A percentile compares a stretch with the other conserved stretches of the same genome.
These are phyloP conservation scores for Manacus vitellinus DNA, from an alignment of 2,113 vertebrate genomes.

Conservation along the genomic window DNA sequence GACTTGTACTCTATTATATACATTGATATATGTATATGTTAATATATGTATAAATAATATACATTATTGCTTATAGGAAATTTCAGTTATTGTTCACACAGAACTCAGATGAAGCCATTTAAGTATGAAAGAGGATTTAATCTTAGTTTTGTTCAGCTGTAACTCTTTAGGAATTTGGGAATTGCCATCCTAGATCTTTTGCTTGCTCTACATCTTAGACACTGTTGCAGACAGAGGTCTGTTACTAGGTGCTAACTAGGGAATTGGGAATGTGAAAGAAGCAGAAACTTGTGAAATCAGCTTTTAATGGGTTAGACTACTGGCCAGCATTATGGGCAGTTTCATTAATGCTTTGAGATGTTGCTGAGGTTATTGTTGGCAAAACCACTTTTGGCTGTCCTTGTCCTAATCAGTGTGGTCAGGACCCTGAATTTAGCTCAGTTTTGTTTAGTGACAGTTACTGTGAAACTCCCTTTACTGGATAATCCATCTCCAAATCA, in stretches of 20 bases:
- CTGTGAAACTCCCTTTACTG: not conserved
- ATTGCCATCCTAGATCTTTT: not conserved
- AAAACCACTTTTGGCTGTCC: not conserved
- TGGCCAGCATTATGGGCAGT: not conserved
- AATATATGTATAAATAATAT: not conserved
- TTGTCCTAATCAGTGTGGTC: not conserved
- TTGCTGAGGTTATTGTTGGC: not conserved
- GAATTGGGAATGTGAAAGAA: not conserved
- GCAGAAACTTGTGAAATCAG: not conserved
- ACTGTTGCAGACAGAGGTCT: not conserved
- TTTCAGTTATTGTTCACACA: not conserved
- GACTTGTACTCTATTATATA: not conserved
- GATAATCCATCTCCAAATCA: not conserved
- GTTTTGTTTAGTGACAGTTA: slow-evolving; percentile 19
- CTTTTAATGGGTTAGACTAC: not conserved
- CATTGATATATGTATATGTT: not conserved
- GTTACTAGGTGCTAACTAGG: not conserved
- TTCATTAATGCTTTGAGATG: not conserved
- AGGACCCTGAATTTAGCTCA: not conserved
- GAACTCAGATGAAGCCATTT: not conserved
- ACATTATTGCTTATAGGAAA: not conserved
- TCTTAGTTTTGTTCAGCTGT: not conserved
- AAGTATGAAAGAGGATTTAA: not conserved
- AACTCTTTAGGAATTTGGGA: not conserved
- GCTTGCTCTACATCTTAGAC: not conserved